These are phyloP conservation scores for Stictonetta naevosa DNA, from an alignment of 2,113 vertebrate species.

Conservation along the genomic window DNA sequence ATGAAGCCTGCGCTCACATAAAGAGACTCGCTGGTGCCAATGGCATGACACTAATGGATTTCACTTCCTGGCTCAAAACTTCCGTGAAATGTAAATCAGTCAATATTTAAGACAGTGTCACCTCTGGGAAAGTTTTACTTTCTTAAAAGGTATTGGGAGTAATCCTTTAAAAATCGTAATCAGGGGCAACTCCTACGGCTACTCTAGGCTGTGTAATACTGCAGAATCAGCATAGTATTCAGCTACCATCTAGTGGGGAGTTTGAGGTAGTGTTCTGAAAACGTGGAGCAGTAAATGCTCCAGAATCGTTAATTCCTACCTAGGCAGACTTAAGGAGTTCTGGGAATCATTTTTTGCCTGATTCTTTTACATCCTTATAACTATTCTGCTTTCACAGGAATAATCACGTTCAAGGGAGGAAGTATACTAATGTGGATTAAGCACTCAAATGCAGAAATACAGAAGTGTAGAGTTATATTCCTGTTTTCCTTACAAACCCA, in stretches of 20 bases:
- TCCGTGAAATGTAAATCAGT: neutral
- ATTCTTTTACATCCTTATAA: neutral
- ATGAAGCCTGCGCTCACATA: neutral
- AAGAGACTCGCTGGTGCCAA: neutral
- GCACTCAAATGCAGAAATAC: neutral
- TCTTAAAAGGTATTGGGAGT: neutral
- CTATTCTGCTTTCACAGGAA: neutral
- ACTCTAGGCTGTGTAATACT: fast-evolving
- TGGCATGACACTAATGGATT: neutral
- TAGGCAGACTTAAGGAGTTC: neutral
- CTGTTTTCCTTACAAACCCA: neutral
- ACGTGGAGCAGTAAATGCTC: neutral
- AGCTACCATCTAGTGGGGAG: conserved; percentile 60
- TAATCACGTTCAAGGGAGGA: neutral
- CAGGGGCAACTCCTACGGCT: neutral
- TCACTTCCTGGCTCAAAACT: neutral
- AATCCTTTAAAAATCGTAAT: neutral
- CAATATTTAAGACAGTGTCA: neutral
- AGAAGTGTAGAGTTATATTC: neutral
- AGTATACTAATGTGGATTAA: neutral
- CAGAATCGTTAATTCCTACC: neutral
- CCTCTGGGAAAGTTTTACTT: neutral
- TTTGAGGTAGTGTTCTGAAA: neutral
- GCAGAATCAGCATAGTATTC: neutral
- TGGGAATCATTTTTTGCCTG: neutral